A percentile compares a stretch with the other conserved stretches of the same genome.
phyloP scores from a whole-genome alignment of 2,113 vertebrate species.

The Leuciscus idus region DNA sequence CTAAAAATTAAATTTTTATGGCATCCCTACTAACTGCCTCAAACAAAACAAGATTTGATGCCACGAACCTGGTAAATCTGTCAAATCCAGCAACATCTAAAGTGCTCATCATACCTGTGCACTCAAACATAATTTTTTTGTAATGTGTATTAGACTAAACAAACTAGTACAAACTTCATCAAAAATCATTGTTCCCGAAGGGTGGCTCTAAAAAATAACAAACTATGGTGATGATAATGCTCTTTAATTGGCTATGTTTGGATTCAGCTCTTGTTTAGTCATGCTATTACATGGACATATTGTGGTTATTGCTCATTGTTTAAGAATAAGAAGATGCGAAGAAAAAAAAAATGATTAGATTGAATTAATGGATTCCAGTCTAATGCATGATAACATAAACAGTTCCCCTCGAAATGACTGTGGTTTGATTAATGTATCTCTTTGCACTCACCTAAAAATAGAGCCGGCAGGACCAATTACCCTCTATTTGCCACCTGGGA shows the following conservation, averaged over 20 bases:
- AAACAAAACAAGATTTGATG: not conserved
- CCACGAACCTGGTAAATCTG: not conserved
- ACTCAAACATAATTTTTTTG: not conserved
- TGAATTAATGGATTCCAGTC: not conserved
- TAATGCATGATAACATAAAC: slow-evolving; percentile 22
- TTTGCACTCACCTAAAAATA: slow-evolving; percentile 39
- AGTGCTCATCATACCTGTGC: too few species aligned
- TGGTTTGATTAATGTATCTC: slow-evolving; percentile 44
- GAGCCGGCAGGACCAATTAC: slow-evolving; percentile 23
- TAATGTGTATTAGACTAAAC: not conserved
- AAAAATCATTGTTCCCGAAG: not conserved
- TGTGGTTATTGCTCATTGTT: not conserved
- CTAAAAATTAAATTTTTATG: not conserved
- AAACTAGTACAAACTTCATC: not conserved
- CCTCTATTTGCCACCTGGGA: slow-evolving; percentile 48
- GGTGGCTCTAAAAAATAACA: not conserved
- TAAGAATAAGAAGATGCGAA: not conserved
- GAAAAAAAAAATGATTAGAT: not conserved
- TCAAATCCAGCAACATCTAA: not conserved
- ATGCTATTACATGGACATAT: not conserved
- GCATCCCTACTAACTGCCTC: not conserved
- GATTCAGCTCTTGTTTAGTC: not conserved
- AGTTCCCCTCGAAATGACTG: slow-evolving; percentile 11
- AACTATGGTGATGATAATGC: not conserved
- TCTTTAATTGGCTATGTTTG: not conserved